Conservation (phyloP, 2,888 invertebrate genomes). For the Phortica okadai region DNA sequence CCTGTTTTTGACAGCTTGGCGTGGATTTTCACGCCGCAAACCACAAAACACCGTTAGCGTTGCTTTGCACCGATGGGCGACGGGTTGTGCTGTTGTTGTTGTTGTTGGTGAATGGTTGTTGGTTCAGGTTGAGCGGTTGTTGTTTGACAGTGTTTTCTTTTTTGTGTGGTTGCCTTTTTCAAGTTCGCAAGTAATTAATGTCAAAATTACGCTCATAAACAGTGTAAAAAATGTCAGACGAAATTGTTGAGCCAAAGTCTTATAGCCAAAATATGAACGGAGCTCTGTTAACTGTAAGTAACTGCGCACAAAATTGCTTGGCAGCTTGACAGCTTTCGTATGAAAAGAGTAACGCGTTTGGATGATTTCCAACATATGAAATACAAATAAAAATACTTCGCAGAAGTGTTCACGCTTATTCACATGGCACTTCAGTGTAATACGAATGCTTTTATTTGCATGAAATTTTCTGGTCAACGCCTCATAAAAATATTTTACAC, state of each 20-base stretch:
- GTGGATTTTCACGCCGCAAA: background rate
- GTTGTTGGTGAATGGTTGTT: no score
- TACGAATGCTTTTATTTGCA: slow-evolving; percentile 37
- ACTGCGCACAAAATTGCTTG: slow-evolving; percentile 3
- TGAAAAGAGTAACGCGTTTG: background rate
- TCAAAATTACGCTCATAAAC: slow-evolving; percentile 6
- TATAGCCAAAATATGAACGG: background rate
- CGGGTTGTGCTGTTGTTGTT: background rate
- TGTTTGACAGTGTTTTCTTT: background rate
- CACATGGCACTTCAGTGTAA: background rate
- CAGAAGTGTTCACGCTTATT: background rate
- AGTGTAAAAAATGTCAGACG: background rate
- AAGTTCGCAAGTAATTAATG: slow-evolving; percentile 14
- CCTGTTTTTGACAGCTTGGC: no score
- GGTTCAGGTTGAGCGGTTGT: background rate
- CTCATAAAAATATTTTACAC: slow-evolving; percentile 28
- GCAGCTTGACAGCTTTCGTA: slow-evolving; percentile 25
- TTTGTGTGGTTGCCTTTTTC: background rate
- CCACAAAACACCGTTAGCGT: background rate
- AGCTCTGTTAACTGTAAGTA: slow-evolving; percentile 6
- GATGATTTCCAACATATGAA: background rate
- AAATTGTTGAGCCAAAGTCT: background rate
- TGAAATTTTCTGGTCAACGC: slow-evolving; percentile 60
- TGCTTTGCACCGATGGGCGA: background rate
- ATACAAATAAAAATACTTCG: no score